Percentiles rank a stretch among this genome's conserved stretches.
These are phyloP conservation scores for Glossosoma conforme DNA, from an alignment of 1,140 invertebrate genomes.

Conservation along the genomic window DNA sequence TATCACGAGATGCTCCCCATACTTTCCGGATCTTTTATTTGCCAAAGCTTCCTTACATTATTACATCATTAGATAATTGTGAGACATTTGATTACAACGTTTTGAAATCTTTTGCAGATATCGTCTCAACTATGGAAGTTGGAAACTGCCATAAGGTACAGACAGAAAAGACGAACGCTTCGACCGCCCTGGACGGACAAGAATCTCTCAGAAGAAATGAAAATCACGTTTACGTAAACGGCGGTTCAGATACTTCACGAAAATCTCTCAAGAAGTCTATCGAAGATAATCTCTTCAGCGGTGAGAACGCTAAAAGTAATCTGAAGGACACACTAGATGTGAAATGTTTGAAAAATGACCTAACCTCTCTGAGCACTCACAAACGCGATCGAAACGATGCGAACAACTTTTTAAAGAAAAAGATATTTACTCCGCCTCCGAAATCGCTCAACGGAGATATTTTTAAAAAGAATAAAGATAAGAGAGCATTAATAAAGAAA, in stretches of 20 bases:
- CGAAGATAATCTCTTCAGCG: neutral
- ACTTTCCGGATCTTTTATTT: no score
- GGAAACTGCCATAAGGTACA: constrained; percentile 16
- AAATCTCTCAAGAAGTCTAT: constrained; percentile 2
- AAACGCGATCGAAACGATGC: no score
- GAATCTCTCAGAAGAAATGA: neutral
- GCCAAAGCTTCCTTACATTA: no score
- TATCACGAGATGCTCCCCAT: no score
- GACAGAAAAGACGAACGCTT: constrained; percentile 12
- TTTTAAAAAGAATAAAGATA: neutral
- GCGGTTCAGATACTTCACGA: constrained; percentile 6
- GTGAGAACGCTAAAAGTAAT: no score
- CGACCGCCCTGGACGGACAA: constrained; percentile 6
- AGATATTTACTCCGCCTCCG: no score
- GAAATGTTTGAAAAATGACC: no score
- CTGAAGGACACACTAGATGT: no score
- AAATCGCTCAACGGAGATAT: neutral
- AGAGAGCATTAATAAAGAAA: neutral
- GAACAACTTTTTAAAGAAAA: no score
- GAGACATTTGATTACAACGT: no score
- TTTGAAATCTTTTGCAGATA: constrained; percentile 24
- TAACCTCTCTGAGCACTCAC: no score
- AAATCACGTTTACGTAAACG: constrained; percentile 5
- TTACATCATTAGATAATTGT: no score
- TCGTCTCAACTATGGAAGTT: constrained; percentile 25